Percentiles rank a stretch among this genome's conserved stretches.
These are phyloP conservation scores for Cataglyphis altisquamis DNA, from an alignment of 2,888 invertebrate genomes.

Conservation along the genomic window DNA sequence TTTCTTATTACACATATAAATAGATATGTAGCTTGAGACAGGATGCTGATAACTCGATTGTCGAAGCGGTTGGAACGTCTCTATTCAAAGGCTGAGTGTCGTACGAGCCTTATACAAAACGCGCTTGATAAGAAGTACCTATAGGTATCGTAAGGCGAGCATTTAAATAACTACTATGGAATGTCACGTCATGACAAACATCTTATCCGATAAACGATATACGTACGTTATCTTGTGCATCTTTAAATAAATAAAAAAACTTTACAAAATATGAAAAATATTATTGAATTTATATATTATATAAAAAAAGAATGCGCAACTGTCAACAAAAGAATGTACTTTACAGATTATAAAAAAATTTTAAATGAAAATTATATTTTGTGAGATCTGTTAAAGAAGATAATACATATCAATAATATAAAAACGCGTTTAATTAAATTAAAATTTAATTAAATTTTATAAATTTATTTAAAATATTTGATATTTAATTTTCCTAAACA, in stretches of 20 bases:
- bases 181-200: slow-evolving; percentile 63
- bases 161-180: slow-evolving; percentile 73
- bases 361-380: not conserved
- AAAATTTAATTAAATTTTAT: not conserved
- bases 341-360: not conserved
- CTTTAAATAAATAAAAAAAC: not conserved
- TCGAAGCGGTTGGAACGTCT: slow-evolving; percentile 74
- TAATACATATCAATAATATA: not conserved
- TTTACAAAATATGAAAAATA: not conserved
- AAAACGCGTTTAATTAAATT: not conserved
- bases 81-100: slow-evolving; percentile 76
- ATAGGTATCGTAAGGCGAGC: slow-evolving; percentile 65
- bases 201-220: slow-evolving; percentile 65
- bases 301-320: not conserved
- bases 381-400: not conserved
- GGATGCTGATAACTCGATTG: slow-evolving; percentile 80
- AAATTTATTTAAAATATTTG: not conserved
- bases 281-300: not conserved
- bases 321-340: not conserved
- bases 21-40: slow-evolving; percentile 63
- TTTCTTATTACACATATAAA: slow-evolving; percentile 57
- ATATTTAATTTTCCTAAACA: not conserved
- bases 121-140: slow-evolving; percentile 77
- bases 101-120: slow-evolving; percentile 79
- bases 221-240: not conserved